Conservation (phyloP, 2,113 vertebrate species). For the Ursus arctos region DNA sequence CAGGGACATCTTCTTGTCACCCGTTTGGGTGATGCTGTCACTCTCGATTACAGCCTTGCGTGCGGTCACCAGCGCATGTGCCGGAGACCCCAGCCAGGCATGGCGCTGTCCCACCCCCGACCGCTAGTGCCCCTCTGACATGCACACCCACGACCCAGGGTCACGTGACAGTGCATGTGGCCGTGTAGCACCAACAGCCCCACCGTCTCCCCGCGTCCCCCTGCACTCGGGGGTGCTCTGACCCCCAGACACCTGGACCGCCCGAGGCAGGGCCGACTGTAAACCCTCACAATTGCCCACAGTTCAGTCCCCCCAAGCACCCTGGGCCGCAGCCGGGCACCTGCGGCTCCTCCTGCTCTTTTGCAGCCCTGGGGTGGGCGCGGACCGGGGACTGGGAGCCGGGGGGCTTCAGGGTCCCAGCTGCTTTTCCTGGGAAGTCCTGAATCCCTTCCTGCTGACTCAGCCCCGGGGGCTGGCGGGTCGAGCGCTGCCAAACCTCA, state of each 20-base stretch:
- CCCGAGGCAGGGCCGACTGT: accelerated
- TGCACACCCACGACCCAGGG: neutral
- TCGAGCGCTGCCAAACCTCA: slow-evolving; percentile 74
- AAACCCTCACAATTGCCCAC: accelerated
- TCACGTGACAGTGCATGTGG: accelerated
- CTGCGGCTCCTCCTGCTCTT: neutral
- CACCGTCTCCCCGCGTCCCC: neutral
- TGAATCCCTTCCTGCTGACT: slow-evolving; percentile 65
- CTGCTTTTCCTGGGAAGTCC: slow-evolving; percentile 11
- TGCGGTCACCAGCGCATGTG: accelerated
- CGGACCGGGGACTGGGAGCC: neutral
- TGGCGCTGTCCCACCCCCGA: neutral
- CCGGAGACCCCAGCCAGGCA: accelerated
- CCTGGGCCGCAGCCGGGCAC: accelerated
- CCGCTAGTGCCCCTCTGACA: accelerated
- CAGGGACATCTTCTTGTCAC: neutral
- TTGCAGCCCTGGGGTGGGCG: accelerated
- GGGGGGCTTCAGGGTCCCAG: no score
- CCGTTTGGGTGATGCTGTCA: neutral
- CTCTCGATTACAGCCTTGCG: neutral
- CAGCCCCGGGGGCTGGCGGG: neutral
- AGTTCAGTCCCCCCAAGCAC: neutral
- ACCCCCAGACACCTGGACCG: accelerated
- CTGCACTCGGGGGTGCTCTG: neutral
- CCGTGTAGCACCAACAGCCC: neutral